These are phyloP conservation scores for Aplocera efformata DNA, from an alignment of 2,888 invertebrate species.

Conservation along the genomic window DNA sequence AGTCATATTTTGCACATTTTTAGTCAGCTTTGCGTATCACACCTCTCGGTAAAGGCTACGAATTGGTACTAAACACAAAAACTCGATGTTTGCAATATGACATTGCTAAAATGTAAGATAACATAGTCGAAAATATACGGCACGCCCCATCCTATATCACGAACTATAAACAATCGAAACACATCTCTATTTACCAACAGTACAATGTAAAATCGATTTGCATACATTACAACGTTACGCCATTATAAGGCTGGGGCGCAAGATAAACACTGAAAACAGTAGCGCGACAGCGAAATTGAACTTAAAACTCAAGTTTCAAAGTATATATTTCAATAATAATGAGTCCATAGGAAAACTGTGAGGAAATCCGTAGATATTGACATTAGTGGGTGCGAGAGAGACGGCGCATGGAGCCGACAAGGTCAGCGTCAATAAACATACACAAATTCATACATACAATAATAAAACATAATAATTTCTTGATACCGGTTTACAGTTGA, in stretches of 20 bases:
- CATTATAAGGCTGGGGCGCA: slow-evolving; percentile 31
- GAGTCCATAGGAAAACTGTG: slow-evolving; percentile 60
- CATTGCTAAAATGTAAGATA: slow-evolving; percentile 74
- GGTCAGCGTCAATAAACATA: slow-evolving; percentile 64
- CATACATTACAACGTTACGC: slow-evolving; percentile 27
- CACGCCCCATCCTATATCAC: slow-evolving; percentile 21
- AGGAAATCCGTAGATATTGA: slow-evolving; percentile 53
- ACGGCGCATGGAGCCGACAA: slow-evolving; percentile 44
- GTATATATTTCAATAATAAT: slow-evolving; percentile 34
- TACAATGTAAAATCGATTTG: slow-evolving; percentile 32
- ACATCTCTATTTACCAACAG: slow-evolving; percentile 16
- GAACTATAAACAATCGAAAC: slow-evolving; percentile 26
- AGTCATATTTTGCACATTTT: neutral
- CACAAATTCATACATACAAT: slow-evolving; percentile 28
- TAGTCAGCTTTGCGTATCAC: neutral
- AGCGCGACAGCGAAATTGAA: slow-evolving; percentile 35
- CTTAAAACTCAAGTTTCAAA: slow-evolving; percentile 33
- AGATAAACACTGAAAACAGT: slow-evolving; percentile 65
- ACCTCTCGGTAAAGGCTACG: slow-evolving; percentile 26
- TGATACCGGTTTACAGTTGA: slow-evolving; percentile 17
- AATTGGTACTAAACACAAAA: slow-evolving; percentile 46
- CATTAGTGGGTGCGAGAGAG: slow-evolving; percentile 49
- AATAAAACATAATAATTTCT: slow-evolving; percentile 25
- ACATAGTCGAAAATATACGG: slow-evolving; percentile 44
- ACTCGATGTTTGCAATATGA: slow-evolving; percentile 64